phyloP scores from a whole-genome alignment of 2,113 vertebrate genomes.

The Castor canadensis region DNA sequence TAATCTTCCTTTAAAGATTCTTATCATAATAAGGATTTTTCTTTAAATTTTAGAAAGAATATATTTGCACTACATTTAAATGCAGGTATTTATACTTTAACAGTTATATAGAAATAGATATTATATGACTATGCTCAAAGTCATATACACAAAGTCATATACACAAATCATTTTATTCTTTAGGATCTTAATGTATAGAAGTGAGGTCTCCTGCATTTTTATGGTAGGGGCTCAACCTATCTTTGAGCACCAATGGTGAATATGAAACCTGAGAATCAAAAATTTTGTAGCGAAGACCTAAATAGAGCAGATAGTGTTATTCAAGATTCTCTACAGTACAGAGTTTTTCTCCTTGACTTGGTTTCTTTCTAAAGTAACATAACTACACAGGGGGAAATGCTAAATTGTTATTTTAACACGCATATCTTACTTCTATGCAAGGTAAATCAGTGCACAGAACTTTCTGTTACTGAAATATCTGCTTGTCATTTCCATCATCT shows the following conservation, averaged over 20 bases:
- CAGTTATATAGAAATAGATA: neutral
- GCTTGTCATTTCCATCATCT: neutral
- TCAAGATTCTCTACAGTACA: neutral
- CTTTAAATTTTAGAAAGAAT: neutral
- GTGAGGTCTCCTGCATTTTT: neutral
- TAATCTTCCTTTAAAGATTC: neutral
- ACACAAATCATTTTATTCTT: neutral
- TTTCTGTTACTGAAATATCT: neutral
- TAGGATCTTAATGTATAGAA: neutral
- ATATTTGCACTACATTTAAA: neutral
- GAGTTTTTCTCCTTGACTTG: neutral
- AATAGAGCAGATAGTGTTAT: neutral
- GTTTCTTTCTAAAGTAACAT: conserved; percentile 13
- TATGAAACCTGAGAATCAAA: conserved; percentile 8
- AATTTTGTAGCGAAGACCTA: neutral
- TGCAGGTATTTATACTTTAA: neutral
- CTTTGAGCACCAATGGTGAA: neutral
- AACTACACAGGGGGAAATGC: neutral
- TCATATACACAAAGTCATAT: neutral
- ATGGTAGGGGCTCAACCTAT: neutral
- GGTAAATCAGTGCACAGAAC: neutral
- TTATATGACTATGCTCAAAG: neutral
- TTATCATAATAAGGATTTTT: neutral
- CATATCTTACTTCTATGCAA: neutral
- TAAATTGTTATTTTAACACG: neutral